phyloP scores from a whole-genome alignment of 2,888 invertebrate species.

The Polydrusus cervinus region DNA sequence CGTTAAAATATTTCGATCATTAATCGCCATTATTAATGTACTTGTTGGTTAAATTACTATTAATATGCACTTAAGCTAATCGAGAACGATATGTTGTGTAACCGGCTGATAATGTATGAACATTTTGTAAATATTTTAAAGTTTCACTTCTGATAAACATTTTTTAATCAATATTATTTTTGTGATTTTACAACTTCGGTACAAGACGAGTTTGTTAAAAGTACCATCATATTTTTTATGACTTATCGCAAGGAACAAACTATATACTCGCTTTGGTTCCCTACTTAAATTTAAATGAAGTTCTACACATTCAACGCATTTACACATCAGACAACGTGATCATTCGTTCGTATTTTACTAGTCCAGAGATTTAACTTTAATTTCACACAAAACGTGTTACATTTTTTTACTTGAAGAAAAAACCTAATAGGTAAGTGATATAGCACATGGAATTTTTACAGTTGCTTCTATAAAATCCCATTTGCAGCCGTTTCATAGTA shows the following conservation, averaged over 20 bases:
- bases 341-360: not conserved
- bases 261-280: not conserved
- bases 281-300: conserved; percentile 25
- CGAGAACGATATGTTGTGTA: too few relatives aligned
- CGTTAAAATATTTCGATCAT: too few relatives aligned
- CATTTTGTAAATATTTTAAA: too few relatives aligned
- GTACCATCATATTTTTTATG: not conserved
- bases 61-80: too few relatives aligned
- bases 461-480: not conserved
- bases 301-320: conserved; percentile 25
- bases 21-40: too few relatives aligned
- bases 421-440: conserved; percentile 9
- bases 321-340: conserved; percentile 29
- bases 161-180: too few relatives aligned
- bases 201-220: too few relatives aligned
- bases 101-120: too few relatives aligned
- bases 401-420: conserved; percentile 5
- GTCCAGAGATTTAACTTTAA: not conserved
- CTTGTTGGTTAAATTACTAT: too few relatives aligned
- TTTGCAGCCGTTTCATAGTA: not conserved
- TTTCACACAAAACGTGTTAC: conserved; percentile 4
- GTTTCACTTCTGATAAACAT: too few relatives aligned
- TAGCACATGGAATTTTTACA: not conserved
- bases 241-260: conserved; percentile 6
- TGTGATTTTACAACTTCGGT: too few relatives aligned